Conservation (phyloP, 37 sponge, comb jelly and placozoan species). For the Trichoplax adhaerens region DNA sequence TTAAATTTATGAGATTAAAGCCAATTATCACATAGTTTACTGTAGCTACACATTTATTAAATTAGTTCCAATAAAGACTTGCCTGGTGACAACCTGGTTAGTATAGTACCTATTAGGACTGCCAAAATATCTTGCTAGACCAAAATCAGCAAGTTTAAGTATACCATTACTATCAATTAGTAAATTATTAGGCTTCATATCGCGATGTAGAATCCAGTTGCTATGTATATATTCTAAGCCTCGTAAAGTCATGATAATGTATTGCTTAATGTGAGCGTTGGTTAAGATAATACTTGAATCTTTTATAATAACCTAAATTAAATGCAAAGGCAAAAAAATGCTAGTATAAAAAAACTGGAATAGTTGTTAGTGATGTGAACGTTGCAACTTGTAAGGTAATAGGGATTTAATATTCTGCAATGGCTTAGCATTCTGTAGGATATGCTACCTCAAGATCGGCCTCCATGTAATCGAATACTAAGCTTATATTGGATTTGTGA, state of each 20-base stretch:
- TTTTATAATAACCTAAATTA: slow-evolving; percentile 42
- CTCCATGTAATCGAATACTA: slow-evolving; percentile 93
- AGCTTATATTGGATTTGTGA: slow-evolving; percentile 86
- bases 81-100: slow-evolving; percentile 89
- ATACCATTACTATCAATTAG: slow-evolving; percentile 63
- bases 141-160: slow-evolving; percentile 94
- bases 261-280: slow-evolving; percentile 69
- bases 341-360: not conserved
- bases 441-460: slow-evolving; percentile 67
- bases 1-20: no score
- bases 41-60: no score
- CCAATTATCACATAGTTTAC: no score
- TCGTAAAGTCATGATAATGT: slow-evolving; percentile 78
- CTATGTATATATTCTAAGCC: slow-evolving; percentile 91
- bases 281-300: slow-evolving; percentile 57
- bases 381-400: not conserved
- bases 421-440: not conserved
- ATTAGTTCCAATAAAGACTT: not conserved
- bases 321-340: slow-evolving; percentile 1
- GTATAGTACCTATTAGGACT: slow-evolving; percentile 72
- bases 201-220: slow-evolving; percentile 89
- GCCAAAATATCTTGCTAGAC: slow-evolving; percentile 88
- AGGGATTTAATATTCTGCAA: not conserved
- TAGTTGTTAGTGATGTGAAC: not conserved
- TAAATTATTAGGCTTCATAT: slow-evolving; percentile 94